Conservation (phyloP, 2,888 invertebrate genomes). For the Lasioglossum calceatum region DNA sequence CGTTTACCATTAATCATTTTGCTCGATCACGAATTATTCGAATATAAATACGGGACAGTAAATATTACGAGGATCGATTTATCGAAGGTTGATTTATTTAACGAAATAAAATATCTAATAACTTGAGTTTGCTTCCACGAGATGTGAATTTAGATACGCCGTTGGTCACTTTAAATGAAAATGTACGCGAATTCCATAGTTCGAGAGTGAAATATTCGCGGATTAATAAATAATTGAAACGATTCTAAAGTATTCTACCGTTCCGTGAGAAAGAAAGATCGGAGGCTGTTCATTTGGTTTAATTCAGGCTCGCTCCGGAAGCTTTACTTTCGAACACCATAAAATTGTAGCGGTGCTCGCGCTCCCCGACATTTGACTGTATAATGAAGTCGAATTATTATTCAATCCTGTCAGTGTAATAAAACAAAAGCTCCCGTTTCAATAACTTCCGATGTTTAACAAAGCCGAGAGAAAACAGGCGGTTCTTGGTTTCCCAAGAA, state of each 20-base stretch:
- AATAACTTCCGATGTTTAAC: background rate
- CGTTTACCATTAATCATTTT: background rate
- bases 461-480: background rate
- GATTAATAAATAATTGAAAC: background rate
- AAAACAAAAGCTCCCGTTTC: background rate
- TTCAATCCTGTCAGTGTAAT: background rate
- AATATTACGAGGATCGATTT: too few species aligned
- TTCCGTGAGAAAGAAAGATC: background rate
- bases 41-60: background rate
- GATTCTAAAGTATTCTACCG: background rate
- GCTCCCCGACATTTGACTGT: background rate
- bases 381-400: background rate
- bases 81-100: too few species aligned
- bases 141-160: background rate
- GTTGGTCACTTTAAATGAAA: background rate
- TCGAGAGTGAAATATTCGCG: background rate
- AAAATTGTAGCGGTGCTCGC: background rate
- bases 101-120: background rate
- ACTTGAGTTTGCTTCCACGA: background rate
- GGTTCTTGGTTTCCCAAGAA: background rate
- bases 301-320: background rate
- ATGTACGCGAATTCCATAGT: background rate
- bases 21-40: background rate
- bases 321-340: background rate
- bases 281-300: background rate